Percentiles rank a stretch among this genome's conserved stretches.
phyloP scores from a whole-genome alignment of 2,113 vertebrate genomes.

The Noctilio leporinus region DNA sequence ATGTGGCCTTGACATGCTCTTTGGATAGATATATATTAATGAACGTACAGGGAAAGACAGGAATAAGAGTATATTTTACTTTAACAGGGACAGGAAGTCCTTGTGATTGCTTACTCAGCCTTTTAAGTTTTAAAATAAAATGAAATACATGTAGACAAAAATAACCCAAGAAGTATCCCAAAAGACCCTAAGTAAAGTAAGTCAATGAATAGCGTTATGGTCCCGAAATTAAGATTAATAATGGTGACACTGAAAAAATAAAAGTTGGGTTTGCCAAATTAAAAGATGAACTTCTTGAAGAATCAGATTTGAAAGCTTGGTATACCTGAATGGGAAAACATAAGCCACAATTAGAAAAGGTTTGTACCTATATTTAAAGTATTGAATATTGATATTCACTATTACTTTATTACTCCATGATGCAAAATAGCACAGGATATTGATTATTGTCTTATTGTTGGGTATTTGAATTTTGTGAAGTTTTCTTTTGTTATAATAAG shows the following conservation, averaged over 20 bases:
- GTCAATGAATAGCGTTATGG: neutral
- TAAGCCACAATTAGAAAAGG: neutral
- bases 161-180: neutral
- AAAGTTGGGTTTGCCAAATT: neutral
- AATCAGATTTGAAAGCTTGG: neutral
- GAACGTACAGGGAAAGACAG: neutral
- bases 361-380: neutral
- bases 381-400: neutral
- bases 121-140: conserved; percentile 15
- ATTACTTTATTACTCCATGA: neutral
- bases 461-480: neutral
- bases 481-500: neutral
- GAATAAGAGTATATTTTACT: neutral
- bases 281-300: neutral
- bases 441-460: neutral
- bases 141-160: neutral
- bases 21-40: neutral
- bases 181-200: neutral
- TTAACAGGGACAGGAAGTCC: neutral
- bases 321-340: neutral
- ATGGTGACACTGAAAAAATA: neutral
- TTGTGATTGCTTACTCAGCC: neutral
- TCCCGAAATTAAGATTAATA: conserved; percentile 30
- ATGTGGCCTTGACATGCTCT: neutral
- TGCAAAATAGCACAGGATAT: neutral